phyloP scores from a whole-genome alignment of 2,888 invertebrate genomes.

The Arctia plantaginis region DNA sequence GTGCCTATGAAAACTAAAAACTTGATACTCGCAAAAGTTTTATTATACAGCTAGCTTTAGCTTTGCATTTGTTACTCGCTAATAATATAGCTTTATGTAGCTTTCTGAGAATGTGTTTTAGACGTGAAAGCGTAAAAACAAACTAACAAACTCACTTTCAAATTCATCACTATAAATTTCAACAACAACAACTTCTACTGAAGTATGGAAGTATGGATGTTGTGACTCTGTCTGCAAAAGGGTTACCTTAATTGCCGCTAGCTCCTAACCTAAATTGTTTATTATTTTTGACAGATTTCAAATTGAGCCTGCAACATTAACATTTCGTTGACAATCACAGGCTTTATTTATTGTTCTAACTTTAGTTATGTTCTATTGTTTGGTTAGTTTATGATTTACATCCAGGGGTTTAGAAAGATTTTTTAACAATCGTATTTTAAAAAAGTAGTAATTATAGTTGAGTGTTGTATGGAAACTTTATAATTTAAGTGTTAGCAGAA shows the following conservation, averaged over 20 bases:
- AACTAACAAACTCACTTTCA: too few relatives aligned
- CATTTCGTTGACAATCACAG: neutral
- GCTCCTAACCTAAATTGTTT: neutral
- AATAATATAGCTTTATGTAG: too few relatives aligned
- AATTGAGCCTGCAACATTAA: neutral
- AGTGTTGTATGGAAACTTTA: neutral
- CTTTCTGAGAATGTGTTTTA: too few relatives aligned
- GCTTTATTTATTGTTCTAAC: neutral
- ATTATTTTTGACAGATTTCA: neutral
- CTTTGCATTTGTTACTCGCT: too few relatives aligned
- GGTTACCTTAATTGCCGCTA: too few relatives aligned
- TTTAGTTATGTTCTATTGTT: slow-evolving; percentile 6
- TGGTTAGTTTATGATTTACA: neutral
- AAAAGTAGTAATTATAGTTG: neutral
- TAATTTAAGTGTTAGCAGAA: neutral
- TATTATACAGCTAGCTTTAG: too few relatives aligned
- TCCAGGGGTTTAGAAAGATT: neutral
- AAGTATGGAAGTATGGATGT: too few relatives aligned
- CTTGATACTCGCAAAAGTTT: neutral
- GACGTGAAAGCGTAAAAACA: too few relatives aligned
- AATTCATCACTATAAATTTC: too few relatives aligned
- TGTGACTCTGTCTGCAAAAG: too few relatives aligned
- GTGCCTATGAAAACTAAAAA: too few relatives aligned
- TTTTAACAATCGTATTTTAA: neutral
- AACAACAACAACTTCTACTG: too few relatives aligned